Evolutionary conservation across 2,113 vertebrate species (phyloP).

Genomic region (Microcebus ravelobensis): DNA sequence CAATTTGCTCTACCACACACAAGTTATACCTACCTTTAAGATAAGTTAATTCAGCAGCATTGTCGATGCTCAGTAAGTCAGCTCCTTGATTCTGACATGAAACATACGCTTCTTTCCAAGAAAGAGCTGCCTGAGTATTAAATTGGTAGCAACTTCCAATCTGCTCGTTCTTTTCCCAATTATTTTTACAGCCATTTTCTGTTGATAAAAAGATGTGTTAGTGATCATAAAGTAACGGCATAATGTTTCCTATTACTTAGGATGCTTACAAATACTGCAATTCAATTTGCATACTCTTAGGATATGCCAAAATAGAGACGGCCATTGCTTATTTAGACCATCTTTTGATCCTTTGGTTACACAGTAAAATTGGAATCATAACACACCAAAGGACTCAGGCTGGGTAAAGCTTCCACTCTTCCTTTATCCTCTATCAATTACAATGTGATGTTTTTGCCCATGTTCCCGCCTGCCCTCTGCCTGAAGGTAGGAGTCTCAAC

Average conservation of each 20-base stretch:
- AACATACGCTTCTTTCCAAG: conserved; percentile 94
- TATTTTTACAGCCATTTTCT: conserved; percentile 91
- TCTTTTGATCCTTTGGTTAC: conserved; percentile 23
- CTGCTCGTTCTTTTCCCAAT: conserved; percentile 85
- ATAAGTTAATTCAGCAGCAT: conserved; percentile 83
- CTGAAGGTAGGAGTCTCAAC: neutral
- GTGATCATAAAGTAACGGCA: conserved; percentile 7
- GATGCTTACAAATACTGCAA: neutral
- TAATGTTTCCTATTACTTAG: conserved; percentile 3
- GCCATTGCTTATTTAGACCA: neutral
- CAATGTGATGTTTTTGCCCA: neutral
- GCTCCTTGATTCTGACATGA: conserved; percentile 94
- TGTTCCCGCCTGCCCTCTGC: neutral
- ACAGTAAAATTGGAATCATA: conserved; percentile 16
- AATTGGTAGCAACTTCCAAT: conserved; percentile 93
- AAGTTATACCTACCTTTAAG: conserved; percentile 84
- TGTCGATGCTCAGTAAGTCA: conserved; percentile 91
- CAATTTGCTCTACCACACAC: neutral
- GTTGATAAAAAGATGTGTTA: conserved; percentile 73
- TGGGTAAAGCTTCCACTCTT: neutral
- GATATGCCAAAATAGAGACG: neutral
- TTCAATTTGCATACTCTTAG: neutral
- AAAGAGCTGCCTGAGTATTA: conserved; percentile 88
- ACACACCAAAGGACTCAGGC: neutral
- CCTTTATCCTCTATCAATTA: neutral